Percentiles rank a stretch among this genome's conserved stretches.
Conservation (phyloP, 1,140 invertebrate species). For the Mercenaria mercenaria region DNA sequence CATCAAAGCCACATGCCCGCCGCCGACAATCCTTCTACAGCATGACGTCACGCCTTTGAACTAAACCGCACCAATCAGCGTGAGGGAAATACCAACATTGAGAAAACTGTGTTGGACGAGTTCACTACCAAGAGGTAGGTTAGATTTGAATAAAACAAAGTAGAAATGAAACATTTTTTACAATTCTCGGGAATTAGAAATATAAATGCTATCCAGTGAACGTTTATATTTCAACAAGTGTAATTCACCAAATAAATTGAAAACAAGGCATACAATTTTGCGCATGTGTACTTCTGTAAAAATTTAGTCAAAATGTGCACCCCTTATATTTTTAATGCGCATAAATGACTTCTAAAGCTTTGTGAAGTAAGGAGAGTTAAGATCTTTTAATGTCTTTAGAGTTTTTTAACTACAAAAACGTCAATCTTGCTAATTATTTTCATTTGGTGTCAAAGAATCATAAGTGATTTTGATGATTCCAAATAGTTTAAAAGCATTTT, state of each 20-base stretch:
- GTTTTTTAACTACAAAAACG: neutral
- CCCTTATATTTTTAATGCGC: neutral
- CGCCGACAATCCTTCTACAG: conserved; percentile 77
- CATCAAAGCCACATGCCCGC: conserved; percentile 80
- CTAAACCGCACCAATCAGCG: conserved; percentile 81
- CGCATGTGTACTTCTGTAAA: neutral
- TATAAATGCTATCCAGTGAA: too few relatives aligned
- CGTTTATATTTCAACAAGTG: too few relatives aligned
- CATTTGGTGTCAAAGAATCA: conserved; percentile 29
- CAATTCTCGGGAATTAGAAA: too few relatives aligned
- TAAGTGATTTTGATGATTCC: neutral
- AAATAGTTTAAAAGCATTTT: neutral
- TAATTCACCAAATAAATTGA: too few relatives aligned
- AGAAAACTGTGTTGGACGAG: conserved; percentile 73
- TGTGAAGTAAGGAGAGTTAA: conserved; percentile 72
- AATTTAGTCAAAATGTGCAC: neutral
- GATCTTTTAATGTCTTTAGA: conserved; percentile 66
- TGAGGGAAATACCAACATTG: conserved; percentile 76
- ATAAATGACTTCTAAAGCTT: conserved; percentile 71
- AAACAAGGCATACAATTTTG: too few relatives aligned
- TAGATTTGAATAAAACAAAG: neutral
- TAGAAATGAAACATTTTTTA: too few relatives aligned
- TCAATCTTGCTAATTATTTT: neutral
- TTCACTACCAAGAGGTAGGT: conserved; percentile 49
- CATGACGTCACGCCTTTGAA: conserved; percentile 78